phyloP scores from a whole-genome alignment of 2,797 vertebrate genomes.

The Luscinia luscinia region DNA sequence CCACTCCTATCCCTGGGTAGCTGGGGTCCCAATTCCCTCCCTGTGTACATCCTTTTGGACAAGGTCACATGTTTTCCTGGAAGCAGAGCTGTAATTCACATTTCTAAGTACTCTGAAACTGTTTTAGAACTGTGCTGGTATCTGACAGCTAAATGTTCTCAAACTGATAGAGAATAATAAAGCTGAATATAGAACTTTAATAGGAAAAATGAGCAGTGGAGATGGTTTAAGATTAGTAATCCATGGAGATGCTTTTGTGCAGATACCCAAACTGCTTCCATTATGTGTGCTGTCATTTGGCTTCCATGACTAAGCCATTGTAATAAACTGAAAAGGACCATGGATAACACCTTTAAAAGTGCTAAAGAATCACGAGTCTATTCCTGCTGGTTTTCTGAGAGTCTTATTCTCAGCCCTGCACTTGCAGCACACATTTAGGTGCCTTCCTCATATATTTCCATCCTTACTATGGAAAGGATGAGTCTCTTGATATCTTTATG shows the following conservation, averaged over 20 bases:
- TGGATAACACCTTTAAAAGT: not conserved
- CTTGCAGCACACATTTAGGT: not conserved
- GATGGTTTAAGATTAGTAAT: constrained; percentile 11
- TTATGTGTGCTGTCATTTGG: not conserved
- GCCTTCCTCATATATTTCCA: not conserved
- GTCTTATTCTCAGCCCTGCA: not conserved
- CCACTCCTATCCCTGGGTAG: not conserved
- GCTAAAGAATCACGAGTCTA: not conserved
- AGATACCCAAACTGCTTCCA: not conserved
- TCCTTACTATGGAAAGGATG: not conserved
- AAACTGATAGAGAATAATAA: not conserved
- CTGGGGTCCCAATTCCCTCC: not conserved
- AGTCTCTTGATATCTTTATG: not conserved
- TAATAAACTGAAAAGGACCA: not conserved
- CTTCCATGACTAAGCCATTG: constrained; percentile 3
- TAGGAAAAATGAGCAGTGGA: not conserved
- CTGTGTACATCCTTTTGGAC: fast-evolving
- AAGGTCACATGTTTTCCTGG: not conserved
- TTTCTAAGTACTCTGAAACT: not conserved
- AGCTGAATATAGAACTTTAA: not conserved
- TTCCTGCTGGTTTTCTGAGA: not conserved
- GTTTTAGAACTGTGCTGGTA: not conserved
- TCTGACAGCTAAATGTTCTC: not conserved
- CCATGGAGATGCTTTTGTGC: not conserved
- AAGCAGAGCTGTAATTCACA: not conserved